Base-by-base conservation (phyloP, 2,888 invertebrate genomes). In the Boloria selene region DNA sequence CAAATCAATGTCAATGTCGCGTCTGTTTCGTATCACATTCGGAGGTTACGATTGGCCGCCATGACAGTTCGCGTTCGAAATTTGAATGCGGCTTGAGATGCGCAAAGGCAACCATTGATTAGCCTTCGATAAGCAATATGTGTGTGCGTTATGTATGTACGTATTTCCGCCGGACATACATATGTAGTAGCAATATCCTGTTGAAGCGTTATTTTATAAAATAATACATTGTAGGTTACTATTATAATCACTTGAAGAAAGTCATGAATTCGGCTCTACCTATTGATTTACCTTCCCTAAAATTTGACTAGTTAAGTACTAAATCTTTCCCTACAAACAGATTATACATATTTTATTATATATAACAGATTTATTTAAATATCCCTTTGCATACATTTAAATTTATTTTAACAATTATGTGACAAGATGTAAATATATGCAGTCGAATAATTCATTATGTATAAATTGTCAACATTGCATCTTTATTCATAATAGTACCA, bases 1-100 rank as follows among this genome's bases (percentile, higher is more conserved):
- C 85, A 84, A 86, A 85, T 86, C 88, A 88, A 86, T 87, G 88
- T 88, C 88, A 89, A 83, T 85, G 85, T 81, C 83, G 79, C 77
- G 76, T 79, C 73, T 75, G 71, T 78, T 75, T 67, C 69, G 68
- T 76, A 75, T 78, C 79, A 78, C 79, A 83, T 86, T 85, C 79
- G 82, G 83, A 81, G 79, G 77, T 79, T 78, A 77, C 74, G 77
- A 76, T 80, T 77, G 80, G 84, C 83, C 82, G 87, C 86, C 86
- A 88, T 88, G 87, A 88, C 85, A 82, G 85, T 86, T 82, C 74
- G 80, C 81, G 82, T 82, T 87, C 86, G 80, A 88, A 90, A 89
- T 91, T 91, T 91, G 87, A 91, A 91, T 90, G 87, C 88, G 86
- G 76, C 73, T 73, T 82, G 84, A 88, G 90, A 90, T 90, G 89